Conservation (phyloP, 2,113 vertebrate genomes). For the Cathartes aura region DNA sequence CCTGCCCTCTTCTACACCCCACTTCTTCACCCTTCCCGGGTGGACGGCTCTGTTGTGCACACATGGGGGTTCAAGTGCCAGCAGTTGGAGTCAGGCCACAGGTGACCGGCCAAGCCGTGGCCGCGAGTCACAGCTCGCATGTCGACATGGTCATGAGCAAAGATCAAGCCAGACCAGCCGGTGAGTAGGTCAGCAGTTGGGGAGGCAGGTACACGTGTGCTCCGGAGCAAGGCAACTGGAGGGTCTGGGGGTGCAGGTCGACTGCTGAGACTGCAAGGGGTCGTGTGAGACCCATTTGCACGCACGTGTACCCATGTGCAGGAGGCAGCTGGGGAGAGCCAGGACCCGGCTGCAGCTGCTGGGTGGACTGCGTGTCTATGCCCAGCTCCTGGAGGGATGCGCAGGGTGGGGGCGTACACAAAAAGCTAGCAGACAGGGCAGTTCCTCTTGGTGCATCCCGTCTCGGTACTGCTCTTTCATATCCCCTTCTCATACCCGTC, state of each 20-base stretch:
- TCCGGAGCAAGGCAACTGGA: neutral
- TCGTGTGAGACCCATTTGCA: neutral
- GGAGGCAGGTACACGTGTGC: neutral
- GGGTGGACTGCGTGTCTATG: rapidly evolving
- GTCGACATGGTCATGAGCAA: neutral
- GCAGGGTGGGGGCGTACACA: rapidly evolving
- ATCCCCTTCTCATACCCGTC: neutral
- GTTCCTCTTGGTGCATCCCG: neutral
- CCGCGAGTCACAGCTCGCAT: neutral
- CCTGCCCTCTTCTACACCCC: neutral
- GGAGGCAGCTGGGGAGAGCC: neutral
- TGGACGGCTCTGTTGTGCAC: neutral
- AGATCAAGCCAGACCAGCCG: neutral
- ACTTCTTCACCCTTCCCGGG: neutral
- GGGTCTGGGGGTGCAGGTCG: neutral
- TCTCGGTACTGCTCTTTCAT: neutral
- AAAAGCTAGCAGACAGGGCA: neutral
- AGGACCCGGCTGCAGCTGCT: neutral
- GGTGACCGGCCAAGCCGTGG: too few relatives aligned
- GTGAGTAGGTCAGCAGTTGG: neutral
- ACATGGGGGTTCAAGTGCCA: neutral
- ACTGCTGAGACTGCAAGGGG: neutral
- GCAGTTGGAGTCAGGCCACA: neutral
- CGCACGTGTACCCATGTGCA: rapidly evolving
- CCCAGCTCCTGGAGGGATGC: neutral